Conservation (phyloP, 2,797 vertebrate species). For the Thalassophryne amazonica region DNA sequence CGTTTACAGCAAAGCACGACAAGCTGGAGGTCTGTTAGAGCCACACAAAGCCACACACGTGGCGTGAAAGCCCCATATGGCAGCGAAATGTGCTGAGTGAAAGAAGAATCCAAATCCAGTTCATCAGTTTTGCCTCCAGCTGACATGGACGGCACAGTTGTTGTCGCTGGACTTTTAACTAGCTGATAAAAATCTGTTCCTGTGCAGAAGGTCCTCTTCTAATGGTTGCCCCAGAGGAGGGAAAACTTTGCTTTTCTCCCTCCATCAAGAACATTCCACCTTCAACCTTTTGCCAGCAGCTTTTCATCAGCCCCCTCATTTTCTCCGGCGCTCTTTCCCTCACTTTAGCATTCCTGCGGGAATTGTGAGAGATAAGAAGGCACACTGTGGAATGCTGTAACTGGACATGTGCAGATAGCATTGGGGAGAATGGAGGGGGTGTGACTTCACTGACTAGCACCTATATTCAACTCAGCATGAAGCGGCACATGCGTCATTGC, state of each 20-base stretch:
- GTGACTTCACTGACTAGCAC: too few species aligned
- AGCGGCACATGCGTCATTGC: too few species aligned
- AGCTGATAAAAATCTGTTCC: slow-evolving; percentile 23
- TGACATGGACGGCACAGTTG: neutral
- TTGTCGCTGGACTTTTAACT: neutral
- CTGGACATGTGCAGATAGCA: slow-evolving; percentile 60
- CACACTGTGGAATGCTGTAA: slow-evolving; percentile 53
- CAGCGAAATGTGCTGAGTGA: slow-evolving; percentile 17
- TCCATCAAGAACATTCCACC: slow-evolving; percentile 40
- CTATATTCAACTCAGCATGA: too few species aligned
- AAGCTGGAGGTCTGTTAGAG: slow-evolving; percentile 21
- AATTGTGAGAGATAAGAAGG: slow-evolving; percentile 64
- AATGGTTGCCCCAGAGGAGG: slow-evolving; percentile 5
- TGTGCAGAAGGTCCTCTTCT: slow-evolving; percentile 9
- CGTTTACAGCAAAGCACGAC: slow-evolving; percentile 55
- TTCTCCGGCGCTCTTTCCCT: slow-evolving; percentile 22
- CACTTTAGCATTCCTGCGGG: slow-evolving; percentile 58
- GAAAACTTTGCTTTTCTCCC: neutral
- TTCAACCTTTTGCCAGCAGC: slow-evolving; percentile 39
- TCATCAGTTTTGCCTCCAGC: neutral
- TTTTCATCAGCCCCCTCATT: slow-evolving; percentile 50
- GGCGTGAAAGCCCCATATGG: slow-evolving; percentile 3
- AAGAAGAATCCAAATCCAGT: slow-evolving; percentile 17
- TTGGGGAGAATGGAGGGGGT: too few species aligned
- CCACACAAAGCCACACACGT: slow-evolving; percentile 4